phyloP scores from a whole-genome alignment of 2,888 invertebrate species.

The Eristalis intricaria region DNA sequence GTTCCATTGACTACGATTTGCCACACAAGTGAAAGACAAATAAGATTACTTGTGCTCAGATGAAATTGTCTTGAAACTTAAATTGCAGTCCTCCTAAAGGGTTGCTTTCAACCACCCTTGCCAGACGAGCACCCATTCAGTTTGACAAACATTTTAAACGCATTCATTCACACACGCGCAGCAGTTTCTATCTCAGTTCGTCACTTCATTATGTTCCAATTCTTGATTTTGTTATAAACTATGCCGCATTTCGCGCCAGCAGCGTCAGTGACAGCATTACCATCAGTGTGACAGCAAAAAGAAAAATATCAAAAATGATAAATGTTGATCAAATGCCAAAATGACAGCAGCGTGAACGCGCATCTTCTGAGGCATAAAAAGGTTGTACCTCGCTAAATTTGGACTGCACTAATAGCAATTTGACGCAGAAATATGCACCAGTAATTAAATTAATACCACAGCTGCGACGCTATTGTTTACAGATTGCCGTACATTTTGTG shows the following conservation, averaged over 20 bases:
- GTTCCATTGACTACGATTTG: neutral
- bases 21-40: neutral
- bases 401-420: neutral
- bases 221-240: conserved; percentile 52
- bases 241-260: conserved; percentile 35
- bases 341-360: conserved; percentile 57
- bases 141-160: neutral
- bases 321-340: conserved; percentile 72
- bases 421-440: conserved; percentile 14
- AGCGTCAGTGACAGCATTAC: conserved; percentile 23
- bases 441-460: conserved; percentile 59
- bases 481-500: conserved; percentile 8
- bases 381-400: conserved; percentile 43
- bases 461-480: conserved; percentile 63
- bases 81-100: neutral
- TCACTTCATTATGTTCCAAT: conserved; percentile 54
- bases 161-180: neutral
- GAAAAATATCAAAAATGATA: conserved; percentile 49
- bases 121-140: neutral
- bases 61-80: neutral
- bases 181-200: conserved; percentile 2
- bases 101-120: neutral
- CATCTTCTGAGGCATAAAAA: conserved; percentile 56
- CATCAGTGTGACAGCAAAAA: conserved; percentile 29
- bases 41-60: neutral